Evolutionary conservation across 2,888 invertebrate genomes (phyloP), one percentile per base, ranked within the genome.

Genomic region (Apantesis nais): DNA sequence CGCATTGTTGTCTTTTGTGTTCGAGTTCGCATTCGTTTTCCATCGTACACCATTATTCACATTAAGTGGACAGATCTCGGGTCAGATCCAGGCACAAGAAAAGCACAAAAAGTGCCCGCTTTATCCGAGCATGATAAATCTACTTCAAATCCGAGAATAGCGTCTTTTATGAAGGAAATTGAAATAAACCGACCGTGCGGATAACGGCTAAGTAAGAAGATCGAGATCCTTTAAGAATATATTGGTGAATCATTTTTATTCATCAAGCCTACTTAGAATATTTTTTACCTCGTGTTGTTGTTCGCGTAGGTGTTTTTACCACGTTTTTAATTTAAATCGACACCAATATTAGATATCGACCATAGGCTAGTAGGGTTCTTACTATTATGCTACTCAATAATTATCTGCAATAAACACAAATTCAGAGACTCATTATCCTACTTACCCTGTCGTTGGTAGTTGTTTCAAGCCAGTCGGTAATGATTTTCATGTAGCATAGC

Each of bases 121-220:
- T 95, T 95, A 95, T 95, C 94, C 95, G 92, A 94, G 92, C 95
- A 95, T 95, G 94, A 95, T 95, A 95, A 95, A 95, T 95, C 94
- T 95, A 94, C 95, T 95, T 95, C 95, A 95, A 95, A 95, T 95
- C 95, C 94, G 94, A 95, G 94, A 94, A 95, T 94, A 94, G 93
- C 95, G 93, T 94, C 95, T 94, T 94, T 94, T 95, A 95, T 95
- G 95, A 95, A 94, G 93, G 94, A 94, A 95, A 95, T 95, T 95
- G 95, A 95, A 95, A 95, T 95, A 95, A 95, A 95, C 95, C 95
- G 94, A 95, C 94, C 94, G 95, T 94, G 92, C 93, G 94, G 94
- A 94, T 94, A 94, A 93, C 93, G 89, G 93, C 94, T 94, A 94
- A 95, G 94, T 94, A 94, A 93, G 92, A 89, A 92, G 93, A 94